phyloP scores from a whole-genome alignment of 2,113 vertebrate genomes.

The Grus americana region DNA sequence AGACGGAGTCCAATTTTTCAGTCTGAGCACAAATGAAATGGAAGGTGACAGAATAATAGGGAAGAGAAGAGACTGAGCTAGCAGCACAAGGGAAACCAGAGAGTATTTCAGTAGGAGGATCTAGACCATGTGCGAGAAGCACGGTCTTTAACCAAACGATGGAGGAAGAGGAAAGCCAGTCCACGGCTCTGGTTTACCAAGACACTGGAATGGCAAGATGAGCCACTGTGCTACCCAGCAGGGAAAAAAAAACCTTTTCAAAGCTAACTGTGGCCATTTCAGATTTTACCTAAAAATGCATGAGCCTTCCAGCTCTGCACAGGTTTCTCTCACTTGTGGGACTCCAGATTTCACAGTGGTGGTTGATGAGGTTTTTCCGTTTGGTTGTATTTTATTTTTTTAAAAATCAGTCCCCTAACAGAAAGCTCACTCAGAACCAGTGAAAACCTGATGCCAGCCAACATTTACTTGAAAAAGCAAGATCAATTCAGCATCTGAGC shows the following conservation, averaged over 20 bases:
- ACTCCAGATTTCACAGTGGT: neutral
- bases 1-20: fast-evolving
- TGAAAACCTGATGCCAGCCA: neutral
- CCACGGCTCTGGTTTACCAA: neutral
- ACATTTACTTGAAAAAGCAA: neutral
- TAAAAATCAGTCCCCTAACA: neutral
- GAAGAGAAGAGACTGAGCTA: neutral
- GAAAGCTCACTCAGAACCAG: neutral
- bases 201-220: neutral
- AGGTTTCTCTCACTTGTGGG: neutral
- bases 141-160: neutral
- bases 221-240: neutral
- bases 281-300: neutral
- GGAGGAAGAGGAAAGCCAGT: neutral
- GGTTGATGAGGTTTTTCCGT: neutral
- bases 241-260: neutral
- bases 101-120: neutral
- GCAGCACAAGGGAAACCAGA: neutral
- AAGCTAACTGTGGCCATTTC: neutral
- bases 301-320: neutral
- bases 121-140: fast-evolving
- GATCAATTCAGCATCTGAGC: neutral
- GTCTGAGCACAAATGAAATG: neutral
- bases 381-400: neutral
- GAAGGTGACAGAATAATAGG: neutral